phyloP scores from a whole-genome alignment of 2,888 invertebrate species.

The Ichneumoninae sp. region DNA sequence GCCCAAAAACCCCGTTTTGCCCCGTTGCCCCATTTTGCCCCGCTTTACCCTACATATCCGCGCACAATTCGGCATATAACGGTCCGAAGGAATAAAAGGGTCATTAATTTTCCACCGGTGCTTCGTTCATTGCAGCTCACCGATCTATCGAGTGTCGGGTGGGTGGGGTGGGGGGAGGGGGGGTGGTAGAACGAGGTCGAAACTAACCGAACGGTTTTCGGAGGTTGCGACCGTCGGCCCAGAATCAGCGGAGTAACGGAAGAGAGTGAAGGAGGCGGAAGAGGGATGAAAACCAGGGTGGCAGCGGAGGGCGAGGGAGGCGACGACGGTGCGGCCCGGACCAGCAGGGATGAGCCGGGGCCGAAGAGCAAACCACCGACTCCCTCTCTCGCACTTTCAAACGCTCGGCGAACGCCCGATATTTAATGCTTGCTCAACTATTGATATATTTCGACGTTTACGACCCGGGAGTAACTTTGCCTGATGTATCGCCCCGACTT shows the following conservation, averaged over 20 bases:
- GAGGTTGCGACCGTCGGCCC: constrained; percentile 19
- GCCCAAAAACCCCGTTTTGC: too few relatives aligned
- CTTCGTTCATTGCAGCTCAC: constrained; percentile 23
- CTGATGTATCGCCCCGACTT: constrained; percentile 78
- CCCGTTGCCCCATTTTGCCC: too few relatives aligned
- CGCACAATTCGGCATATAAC: constrained; percentile 5
- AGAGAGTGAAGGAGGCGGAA: background rate
- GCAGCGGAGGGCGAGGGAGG: constrained; percentile 25
- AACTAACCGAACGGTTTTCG: constrained; percentile 27
- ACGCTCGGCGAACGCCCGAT: constrained; percentile 66
- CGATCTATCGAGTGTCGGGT: constrained; percentile 22
- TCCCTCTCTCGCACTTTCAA: constrained; percentile 52
- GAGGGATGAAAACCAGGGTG: constrained; percentile 15
- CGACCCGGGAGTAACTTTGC: constrained; percentile 79
- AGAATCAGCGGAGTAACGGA: constrained; percentile 3
- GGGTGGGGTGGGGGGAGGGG: background rate
- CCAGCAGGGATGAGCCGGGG: constrained; percentile 12
- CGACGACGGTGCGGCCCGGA: background rate
- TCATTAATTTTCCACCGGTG: constrained; percentile 58
- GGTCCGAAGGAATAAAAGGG: constrained; percentile 29
- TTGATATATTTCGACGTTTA: constrained; percentile 83
- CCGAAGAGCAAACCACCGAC: constrained; percentile 21
- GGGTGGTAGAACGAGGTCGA: background rate
- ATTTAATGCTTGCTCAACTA: constrained; percentile 76
- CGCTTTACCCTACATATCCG: background rate